Evolutionary conservation across 2,797 vertebrate species (phyloP).

Genomic region (Eulemur mongoz): DNA sequence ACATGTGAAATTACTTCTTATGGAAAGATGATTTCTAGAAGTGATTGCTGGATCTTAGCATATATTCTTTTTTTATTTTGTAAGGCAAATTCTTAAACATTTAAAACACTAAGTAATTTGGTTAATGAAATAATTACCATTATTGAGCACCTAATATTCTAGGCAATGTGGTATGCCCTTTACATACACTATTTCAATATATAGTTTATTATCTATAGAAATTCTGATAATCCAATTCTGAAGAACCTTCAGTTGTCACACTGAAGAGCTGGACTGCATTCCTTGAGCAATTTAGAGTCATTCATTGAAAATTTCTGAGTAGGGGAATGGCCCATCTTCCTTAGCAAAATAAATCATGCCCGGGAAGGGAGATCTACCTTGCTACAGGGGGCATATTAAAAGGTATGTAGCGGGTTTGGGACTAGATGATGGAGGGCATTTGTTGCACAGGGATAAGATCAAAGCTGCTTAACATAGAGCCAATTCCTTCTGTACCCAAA

Average conservation of each 20-base stretch:
- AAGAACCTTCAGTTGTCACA: neutral
- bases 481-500: neutral
- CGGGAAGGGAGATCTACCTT: neutral
- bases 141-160: slow-evolving; percentile 6
- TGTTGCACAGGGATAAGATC: neutral
- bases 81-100: neutral
- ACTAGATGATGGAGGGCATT: neutral
- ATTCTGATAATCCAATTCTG: neutral
- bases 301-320: neutral
- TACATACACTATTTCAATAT: neutral
- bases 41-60: neutral
- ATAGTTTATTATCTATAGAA: neutral
- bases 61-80: neutral
- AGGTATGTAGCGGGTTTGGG: neutral
- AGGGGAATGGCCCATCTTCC: neutral
- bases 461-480: neutral
- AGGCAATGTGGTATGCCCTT: neutral
- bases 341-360: neutral
- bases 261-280: neutral
- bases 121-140: slow-evolving; percentile 16
- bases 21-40: neutral
- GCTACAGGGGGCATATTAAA: neutral
- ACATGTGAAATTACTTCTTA: neutral
- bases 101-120: slow-evolving; percentile 35
- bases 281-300: neutral